These are phyloP conservation scores for Micromussa lordhowensis DNA, from an alignment of 92 coral and sea anemone species.

Conservation along the genomic window DNA sequence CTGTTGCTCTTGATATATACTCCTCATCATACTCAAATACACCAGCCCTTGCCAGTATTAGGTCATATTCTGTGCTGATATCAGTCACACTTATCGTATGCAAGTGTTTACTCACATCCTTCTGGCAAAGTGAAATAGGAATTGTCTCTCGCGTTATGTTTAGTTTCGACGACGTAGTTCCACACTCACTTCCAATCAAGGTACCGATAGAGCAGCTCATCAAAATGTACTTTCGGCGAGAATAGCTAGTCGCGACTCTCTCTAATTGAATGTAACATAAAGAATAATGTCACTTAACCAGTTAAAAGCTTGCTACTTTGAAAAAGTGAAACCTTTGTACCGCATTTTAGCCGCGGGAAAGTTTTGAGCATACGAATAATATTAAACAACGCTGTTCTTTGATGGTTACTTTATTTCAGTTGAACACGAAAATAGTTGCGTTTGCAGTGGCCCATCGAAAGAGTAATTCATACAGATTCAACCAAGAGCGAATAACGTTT, in stretches of 20 bases:
- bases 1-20: too few relatives aligned
- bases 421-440: too few relatives aligned
- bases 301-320: too few relatives aligned
- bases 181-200: slow-evolving; percentile 39
- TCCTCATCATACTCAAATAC: too few relatives aligned
- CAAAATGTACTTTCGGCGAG: slow-evolving; percentile 36
- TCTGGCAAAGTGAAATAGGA: slow-evolving; percentile 52
- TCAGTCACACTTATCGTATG: slow-evolving; percentile 12
- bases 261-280: not conserved
- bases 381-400: slow-evolving; percentile 40
- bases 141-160: slow-evolving; percentile 32
- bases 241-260: slow-evolving; percentile 31
- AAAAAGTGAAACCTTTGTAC: too few relatives aligned
- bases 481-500: too few relatives aligned
- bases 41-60: too few relatives aligned
- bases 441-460: too few relatives aligned
- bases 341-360: slow-evolving; percentile 26
- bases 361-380: slow-evolving; percentile 32
- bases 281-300: too few relatives aligned
- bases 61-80: too few relatives aligned
- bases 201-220: slow-evolving; percentile 47
- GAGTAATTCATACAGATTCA: too few relatives aligned
- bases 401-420: too few relatives aligned
- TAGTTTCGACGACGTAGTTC: slow-evolving; percentile 41
- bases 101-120: slow-evolving; percentile 56